Conservation (phyloP, 2,113 vertebrate species). For the Australoheros scitulus region DNA sequence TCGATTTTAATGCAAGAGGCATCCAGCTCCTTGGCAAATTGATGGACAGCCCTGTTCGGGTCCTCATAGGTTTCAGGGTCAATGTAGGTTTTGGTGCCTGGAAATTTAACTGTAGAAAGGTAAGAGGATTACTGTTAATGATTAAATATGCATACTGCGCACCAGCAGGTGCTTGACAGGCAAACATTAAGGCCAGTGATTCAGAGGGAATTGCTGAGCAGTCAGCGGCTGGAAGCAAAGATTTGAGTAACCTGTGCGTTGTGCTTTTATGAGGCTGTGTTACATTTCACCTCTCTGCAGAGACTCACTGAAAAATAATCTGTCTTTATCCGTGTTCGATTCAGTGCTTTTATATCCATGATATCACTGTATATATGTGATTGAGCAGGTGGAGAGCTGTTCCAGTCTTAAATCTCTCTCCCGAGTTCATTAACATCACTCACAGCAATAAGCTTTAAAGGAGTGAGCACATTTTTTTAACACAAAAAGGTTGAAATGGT, state of each 20-base stretch:
- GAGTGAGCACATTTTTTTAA: neutral
- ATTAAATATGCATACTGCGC: constrained; percentile 88
- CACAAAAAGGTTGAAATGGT: neutral
- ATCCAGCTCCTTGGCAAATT: constrained; percentile 99
- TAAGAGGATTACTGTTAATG: constrained; percentile 95
- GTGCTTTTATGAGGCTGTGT: constrained; percentile 24
- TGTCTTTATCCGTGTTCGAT: neutral
- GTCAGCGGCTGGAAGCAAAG: constrained; percentile 20
- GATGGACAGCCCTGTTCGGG: constrained; percentile 99
- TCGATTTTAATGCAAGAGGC: constrained; percentile 99
- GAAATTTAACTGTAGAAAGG: constrained; percentile 99
- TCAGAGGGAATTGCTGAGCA: constrained; percentile 53
- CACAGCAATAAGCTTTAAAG: neutral
- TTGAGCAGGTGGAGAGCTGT: neutral
- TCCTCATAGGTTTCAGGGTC: constrained; percentile 99
- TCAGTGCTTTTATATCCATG: neutral
- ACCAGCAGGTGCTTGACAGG: constrained; percentile 74
- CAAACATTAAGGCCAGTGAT: constrained; percentile 57
- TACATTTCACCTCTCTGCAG: constrained; percentile 12
- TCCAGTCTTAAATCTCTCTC: neutral
- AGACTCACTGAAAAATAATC: neutral
- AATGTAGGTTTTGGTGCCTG: constrained; percentile 99
- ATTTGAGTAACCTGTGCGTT: constrained; percentile 24
- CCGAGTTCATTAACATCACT: neutral
- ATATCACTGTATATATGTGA: neutral